Evolutionary conservation across 2,113 vertebrate species (phyloP).

Genomic region (Campylorhamphus procurvoides): DNA sequence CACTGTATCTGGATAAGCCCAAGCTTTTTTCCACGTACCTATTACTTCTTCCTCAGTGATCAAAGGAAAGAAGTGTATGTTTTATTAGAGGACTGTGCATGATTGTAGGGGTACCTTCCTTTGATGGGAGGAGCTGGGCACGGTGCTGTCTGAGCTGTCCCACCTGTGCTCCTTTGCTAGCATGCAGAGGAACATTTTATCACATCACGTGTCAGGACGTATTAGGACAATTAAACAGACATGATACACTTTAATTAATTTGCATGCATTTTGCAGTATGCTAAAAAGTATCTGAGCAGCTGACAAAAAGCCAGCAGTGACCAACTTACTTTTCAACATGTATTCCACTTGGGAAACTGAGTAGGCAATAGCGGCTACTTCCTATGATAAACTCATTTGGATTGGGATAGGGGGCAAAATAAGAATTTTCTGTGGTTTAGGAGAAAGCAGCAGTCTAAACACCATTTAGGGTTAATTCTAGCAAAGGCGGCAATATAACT

Average conservation of each 20-base stretch:
- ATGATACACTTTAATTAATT: not conserved
- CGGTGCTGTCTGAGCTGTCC: not conserved
- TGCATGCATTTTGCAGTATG: not conserved
- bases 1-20: not conserved
- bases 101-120: not conserved
- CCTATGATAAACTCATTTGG: not conserved
- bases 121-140: not conserved
- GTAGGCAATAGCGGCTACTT: conserved; percentile 11
- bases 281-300: not conserved
- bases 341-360: not conserved
- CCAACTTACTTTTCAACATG: not conserved
- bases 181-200: not conserved
- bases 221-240: not conserved
- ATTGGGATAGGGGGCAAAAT: not conserved
- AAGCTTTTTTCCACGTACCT: not conserved
- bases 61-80: not conserved
- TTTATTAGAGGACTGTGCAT: not conserved
- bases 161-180: not conserved
- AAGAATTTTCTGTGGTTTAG: not conserved
- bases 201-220: not conserved
- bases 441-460: conserved; percentile 22
- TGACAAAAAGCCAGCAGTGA: not conserved
- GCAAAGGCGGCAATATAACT: not conserved
- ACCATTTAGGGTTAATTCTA: conserved; percentile 16
- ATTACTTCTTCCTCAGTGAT: not conserved